Evolutionary conservation across 2,113 vertebrate species (phyloP), one percentile per base, ranked within the genome.

Genomic region (Tautogolabrus adspersus): DNA sequence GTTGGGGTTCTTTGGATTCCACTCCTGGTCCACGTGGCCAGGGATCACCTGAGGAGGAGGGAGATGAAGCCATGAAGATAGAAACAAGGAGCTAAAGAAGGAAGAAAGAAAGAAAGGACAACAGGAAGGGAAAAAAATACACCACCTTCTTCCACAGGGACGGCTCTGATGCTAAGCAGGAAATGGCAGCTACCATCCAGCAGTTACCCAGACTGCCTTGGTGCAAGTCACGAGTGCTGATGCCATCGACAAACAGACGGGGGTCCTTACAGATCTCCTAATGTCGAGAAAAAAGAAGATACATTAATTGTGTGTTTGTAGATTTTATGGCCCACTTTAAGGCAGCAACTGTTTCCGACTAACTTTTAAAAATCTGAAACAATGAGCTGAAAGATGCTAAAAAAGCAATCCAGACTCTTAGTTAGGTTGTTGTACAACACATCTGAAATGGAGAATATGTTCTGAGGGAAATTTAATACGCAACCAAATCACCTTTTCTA

Each of bases 201-300:
- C 95, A 96, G 90, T 96, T 96, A 47, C 95, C 95, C 92, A 96
- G 89, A 80, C 94, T 95, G 75, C 95, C 95, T 75, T 96, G 95
- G 84, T 96, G 94, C 60, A 96, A 74, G 88, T 96, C 95, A 34
- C 93, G 92, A 16, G 95, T 94, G 87, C 95, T 96, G 79, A 96
- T 95, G 67, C 95, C 95, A 10, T 96, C 94, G 11, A 96, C 94
- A 82, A 96, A 96, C 62, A 96, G 90, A 16, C 92, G 92, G n/a
- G 95, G 95, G 61, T 95, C 94, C 65, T 92, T 94, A 75, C 94
- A 95, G 37, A 96, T 87, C 61, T 96, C 94, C 95, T 95, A 60
- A 19, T 63, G 37, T 0, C 5, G 38, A 6, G 9, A 51, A 46
- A 26, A 34, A 11, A 66, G 4, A 58, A 1, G 6, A 18, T 34